Percentiles rank a stretch among this genome's conserved stretches.
Evolutionary conservation across 2,113 vertebrate genomes (phyloP).

Genomic region (Callorhinus ursinus): DNA sequence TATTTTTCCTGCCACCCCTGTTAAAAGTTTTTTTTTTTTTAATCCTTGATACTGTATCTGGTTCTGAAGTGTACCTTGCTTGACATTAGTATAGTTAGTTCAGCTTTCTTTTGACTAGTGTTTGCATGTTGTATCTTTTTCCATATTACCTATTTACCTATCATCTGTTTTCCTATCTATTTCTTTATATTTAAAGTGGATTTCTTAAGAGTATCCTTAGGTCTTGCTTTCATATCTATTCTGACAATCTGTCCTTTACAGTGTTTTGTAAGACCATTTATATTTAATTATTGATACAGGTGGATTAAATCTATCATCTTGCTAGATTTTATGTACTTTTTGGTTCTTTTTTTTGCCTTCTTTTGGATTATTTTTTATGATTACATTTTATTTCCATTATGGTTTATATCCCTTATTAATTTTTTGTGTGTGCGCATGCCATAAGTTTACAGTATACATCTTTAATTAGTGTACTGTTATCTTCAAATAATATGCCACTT

Average conservation of each 20-base stretch:
- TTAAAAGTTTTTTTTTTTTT: neutral
- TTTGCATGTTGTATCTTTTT: neutral
- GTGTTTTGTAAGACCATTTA: neutral
- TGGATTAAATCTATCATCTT: neutral
- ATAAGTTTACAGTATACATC: neutral
- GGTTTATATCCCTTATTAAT: neutral
- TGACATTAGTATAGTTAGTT: neutral
- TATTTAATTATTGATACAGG: neutral
- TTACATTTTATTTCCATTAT: neutral
- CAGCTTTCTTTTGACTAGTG: neutral
- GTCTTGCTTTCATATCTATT: neutral
- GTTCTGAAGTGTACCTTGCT: neutral
- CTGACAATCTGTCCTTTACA: neutral
- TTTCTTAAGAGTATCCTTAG: neutral
- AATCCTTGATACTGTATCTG: neutral
- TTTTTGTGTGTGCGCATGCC: neutral
- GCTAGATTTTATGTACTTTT: neutral
- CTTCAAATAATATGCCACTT: neutral
- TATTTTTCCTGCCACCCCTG: neutral
- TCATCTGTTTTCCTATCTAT: neutral
- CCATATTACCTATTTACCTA: neutral
- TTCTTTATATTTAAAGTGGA: neutral
- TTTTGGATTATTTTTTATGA: constrained; percentile 13
- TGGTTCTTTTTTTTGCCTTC: neutral
- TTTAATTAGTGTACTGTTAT: neutral